Conservation (phyloP, 1,140 invertebrate genomes). For the Euura lappo region DNA sequence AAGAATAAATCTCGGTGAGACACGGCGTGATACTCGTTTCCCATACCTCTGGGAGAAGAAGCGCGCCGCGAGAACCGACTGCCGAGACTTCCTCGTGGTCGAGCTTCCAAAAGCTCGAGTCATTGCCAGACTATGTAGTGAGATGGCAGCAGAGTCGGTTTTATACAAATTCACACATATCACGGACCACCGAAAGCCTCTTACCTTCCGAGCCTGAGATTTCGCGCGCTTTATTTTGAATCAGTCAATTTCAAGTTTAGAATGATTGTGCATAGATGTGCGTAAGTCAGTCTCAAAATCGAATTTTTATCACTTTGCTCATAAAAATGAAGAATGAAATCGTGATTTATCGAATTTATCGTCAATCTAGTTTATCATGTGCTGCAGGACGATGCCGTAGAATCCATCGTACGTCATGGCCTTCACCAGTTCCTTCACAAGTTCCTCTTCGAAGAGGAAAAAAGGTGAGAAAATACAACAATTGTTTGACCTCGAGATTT, state of each 20-base stretch:
- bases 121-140: neutral
- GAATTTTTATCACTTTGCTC: too few species aligned
- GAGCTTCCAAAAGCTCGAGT: neutral
- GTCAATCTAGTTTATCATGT: constrained; percentile 7
- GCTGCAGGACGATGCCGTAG: constrained; percentile 52
- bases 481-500: too few species aligned
- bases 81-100: neutral
- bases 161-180: neutral
- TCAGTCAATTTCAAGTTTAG: too few species aligned
- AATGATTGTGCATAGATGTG: too few species aligned
- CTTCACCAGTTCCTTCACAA: constrained; percentile 36
- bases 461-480: constrained; percentile 35
- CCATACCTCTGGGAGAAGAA: neutral
- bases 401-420: constrained; percentile 43
- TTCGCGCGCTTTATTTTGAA: too few species aligned
- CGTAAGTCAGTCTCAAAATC: too few species aligned
- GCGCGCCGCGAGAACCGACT: neutral
- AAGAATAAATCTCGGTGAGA: neutral
- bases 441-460: constrained; percentile 42
- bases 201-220: neutral
- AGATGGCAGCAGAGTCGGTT: neutral
- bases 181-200: neutral
- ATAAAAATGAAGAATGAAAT: neutral
- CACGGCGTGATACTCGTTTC: neutral
- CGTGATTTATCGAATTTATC: neutral